Evolutionary conservation across 2,888 invertebrate species (phyloP), one percentile per base, ranked within the genome.

Genomic region (Scaptomyza flava): DNA sequence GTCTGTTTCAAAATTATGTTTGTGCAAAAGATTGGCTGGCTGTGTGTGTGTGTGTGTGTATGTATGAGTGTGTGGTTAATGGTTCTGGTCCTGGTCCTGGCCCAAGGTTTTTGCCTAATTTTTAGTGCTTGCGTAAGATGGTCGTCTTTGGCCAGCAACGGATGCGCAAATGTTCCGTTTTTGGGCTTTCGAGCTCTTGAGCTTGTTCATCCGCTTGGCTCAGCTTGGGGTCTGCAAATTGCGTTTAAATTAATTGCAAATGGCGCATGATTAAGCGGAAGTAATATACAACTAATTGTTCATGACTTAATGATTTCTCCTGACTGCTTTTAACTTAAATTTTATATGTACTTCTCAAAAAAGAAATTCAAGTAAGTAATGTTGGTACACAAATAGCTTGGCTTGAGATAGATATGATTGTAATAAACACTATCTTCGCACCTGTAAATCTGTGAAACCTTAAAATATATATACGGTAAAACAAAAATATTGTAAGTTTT

Each of bases 1-100:
- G 77, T 83, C 81, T 84, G 88, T 72, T 81, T 83, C 79, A 80
- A 88, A 84, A 83, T 87, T 88, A 84, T 84, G 86, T 87, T 87
- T 83, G 84, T 79, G 78, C 83, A 71, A 85, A 87, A 88, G 84
- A 88, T 86, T 84, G 81, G 75, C 70, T 56, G 72, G 41, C 47
- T 58, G 54, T 47, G 34, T 54, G 71, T 5, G 48, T 33, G 41
- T 52, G 43, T 51, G 69, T 50, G 54, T 30, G 68, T 12, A 23
- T 38, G 14, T 38, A 36, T 43, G 57, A 42, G 69, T 41, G 50
- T 27, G 56, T 9, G 20, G 31, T 53, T 83, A 67, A 61, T 79
- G 64, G 61, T 54, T 23, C 53, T 72, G 60, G 14, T 23, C 23
- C 23, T 51, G 14, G 23, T 23, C 7, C 23, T 51, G 38, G 11